phyloP scores from a whole-genome alignment of 2,888 invertebrate genomes.

The Neoaliturus tenellus region DNA sequence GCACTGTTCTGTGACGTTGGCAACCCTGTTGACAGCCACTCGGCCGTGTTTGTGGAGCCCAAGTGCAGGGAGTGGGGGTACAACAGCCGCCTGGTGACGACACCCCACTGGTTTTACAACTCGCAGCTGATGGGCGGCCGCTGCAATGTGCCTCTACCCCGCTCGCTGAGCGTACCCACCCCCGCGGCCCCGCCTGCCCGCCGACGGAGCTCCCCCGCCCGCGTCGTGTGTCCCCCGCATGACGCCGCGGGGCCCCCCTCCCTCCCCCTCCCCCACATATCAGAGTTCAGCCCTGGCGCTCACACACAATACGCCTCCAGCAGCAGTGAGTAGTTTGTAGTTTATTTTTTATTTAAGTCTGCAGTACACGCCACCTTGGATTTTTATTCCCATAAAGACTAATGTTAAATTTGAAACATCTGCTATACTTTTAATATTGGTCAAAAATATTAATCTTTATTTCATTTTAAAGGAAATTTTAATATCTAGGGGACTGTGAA shows the following conservation, averaged over 20 bases:
- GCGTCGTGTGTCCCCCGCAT: slow-evolving; percentile 55
- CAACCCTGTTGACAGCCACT: slow-evolving; percentile 70
- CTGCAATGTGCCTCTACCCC: slow-evolving; percentile 63
- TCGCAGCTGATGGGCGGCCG: slow-evolving; percentile 66
- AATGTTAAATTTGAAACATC: no score
- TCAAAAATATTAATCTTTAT: no score
- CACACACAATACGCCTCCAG: slow-evolving; percentile 81
- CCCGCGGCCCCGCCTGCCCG: slow-evolving; percentile 56
- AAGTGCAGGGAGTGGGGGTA: slow-evolving; percentile 74
- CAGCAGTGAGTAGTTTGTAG: slow-evolving; percentile 74
- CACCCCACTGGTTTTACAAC: slow-evolving; percentile 69
- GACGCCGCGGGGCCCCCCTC: slow-evolving; percentile 69
- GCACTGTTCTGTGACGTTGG: slow-evolving; percentile 7
- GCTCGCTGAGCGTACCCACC: slow-evolving; percentile 64
- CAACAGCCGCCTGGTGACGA: slow-evolving; percentile 71
- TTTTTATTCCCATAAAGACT: no score
- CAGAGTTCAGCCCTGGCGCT: slow-evolving; percentile 73
- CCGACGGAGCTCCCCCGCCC: slow-evolving; percentile 66
- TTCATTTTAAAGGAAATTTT: no score
- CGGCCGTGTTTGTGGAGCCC: slow-evolving; percentile 74
- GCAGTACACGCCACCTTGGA: no score
- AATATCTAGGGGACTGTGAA: no score
- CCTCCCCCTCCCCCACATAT: slow-evolving; percentile 74
- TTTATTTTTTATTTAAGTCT: slow-evolving; percentile 47
- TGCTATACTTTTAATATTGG: no score